Conservation (phyloP, 1,140 invertebrate species). For the Ostrea denselamellosa region DNA sequence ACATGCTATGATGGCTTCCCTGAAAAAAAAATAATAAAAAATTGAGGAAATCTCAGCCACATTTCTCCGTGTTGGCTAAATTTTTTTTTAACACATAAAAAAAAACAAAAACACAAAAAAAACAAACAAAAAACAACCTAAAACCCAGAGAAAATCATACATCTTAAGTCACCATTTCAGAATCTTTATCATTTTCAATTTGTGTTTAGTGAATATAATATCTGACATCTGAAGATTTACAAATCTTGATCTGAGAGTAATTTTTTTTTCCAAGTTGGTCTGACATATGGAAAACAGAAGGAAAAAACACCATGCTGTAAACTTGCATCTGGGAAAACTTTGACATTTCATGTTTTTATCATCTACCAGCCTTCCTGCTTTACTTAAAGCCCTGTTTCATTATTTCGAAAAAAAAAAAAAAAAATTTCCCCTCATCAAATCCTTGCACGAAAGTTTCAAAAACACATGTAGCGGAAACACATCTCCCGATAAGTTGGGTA, state of each 20-base stretch:
- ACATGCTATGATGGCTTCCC: constrained; percentile 43
- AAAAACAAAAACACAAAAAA: not conserved
- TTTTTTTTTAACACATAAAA: not conserved
- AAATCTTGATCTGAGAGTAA: not conserved
- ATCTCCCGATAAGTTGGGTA: not conserved
- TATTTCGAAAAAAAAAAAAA: not conserved
- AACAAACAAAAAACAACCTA: too few species aligned
- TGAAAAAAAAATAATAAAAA: constrained; percentile 26
- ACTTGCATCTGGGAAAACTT: not conserved
- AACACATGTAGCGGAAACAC: constrained; percentile 14
- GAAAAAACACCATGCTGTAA: not conserved
- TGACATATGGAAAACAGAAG: not conserved
- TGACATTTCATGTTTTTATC: not conserved
- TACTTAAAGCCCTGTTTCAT: not conserved
- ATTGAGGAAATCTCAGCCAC: not conserved
- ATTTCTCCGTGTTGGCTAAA: not conserved
- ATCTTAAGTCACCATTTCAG: not conserved
- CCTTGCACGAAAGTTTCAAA: not conserved
- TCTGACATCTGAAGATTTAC: not conserved
- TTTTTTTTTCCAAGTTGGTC: not conserved
- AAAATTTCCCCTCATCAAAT: not conserved
- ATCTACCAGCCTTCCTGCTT: not conserved
- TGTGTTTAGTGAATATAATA: not conserved
- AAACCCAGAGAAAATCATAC: not conserved
- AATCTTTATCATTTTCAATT: not conserved